phyloP scores from a whole-genome alignment of 2,113 vertebrate species.

The Camelus dromedarius region DNA sequence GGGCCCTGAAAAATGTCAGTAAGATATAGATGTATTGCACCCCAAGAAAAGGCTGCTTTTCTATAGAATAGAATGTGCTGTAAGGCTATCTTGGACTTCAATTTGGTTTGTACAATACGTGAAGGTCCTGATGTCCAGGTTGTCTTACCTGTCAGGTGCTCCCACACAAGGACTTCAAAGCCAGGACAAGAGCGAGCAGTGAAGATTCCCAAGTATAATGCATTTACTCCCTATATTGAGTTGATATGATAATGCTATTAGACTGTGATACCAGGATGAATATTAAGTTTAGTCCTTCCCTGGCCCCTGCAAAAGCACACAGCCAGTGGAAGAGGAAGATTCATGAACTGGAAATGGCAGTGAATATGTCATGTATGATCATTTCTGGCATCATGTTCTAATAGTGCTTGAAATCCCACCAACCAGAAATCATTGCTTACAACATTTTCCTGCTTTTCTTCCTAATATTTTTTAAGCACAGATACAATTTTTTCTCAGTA shows the following conservation, averaged over 20 bases:
- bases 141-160: not conserved
- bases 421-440: not conserved
- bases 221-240: not conserved
- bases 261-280: not conserved
- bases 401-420: not conserved
- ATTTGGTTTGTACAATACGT: not conserved
- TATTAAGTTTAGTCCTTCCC: not conserved
- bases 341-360: not conserved
- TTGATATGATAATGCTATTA: not conserved
- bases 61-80: not conserved
- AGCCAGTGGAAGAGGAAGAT: not conserved
- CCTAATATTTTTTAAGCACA: not conserved
- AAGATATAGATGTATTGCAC: not conserved
- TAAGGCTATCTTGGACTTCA: not conserved
- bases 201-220: not conserved
- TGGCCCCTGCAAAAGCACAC: not conserved
- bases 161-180: no score
- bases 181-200: accelerated
- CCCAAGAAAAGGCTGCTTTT: not conserved
- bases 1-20: not conserved
- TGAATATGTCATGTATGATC: not conserved
- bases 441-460: not conserved
- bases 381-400: not conserved
- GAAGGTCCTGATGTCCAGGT: not conserved
- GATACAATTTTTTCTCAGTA: not conserved